Percentiles rank a stretch among this genome's conserved stretches.
phyloP scores from a whole-genome alignment of 2,888 invertebrate species.

The Leptinotarsa rubiginosa region DNA sequence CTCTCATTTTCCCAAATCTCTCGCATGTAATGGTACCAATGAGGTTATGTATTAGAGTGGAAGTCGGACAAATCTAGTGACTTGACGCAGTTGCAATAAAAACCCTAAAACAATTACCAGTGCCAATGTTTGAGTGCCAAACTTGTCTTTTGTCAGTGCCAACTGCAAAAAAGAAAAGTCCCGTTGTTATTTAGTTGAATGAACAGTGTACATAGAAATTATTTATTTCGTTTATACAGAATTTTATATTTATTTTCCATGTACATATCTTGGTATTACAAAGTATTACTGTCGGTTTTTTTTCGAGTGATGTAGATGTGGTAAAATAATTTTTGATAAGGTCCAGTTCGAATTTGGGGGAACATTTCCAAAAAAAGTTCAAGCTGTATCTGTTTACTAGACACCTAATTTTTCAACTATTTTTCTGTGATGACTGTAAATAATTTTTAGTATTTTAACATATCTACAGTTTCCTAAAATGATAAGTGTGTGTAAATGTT shows the following conservation, averaged over 20 bases:
- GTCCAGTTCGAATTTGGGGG: conserved; percentile 18
- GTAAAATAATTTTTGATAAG: conserved; percentile 35
- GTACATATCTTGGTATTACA: conserved; percentile 51
- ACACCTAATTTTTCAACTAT: conserved; percentile 30
- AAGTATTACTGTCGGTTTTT: conserved; percentile 45
- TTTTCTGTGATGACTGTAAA: conserved; percentile 57
- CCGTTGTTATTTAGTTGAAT: conserved; percentile 42
- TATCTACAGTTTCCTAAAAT: conserved; percentile 47
- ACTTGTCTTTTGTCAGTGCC: conserved; percentile 52
- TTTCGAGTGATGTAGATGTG: conserved; percentile 41
- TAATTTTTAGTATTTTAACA: conserved; percentile 51
- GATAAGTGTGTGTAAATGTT: conserved; percentile 47
- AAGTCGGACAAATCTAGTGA: conserved; percentile 27
- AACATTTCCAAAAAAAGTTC: not conserved
- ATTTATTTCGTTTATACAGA: conserved; percentile 53
- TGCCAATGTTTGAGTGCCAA: conserved; percentile 61
- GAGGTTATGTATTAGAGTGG: not conserved
- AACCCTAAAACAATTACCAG: conserved; percentile 45
- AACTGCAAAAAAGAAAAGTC: conserved; percentile 48
- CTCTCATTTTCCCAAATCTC: not conserved
- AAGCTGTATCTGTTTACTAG: not conserved
- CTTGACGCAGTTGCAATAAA: conserved; percentile 41
- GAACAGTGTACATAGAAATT: conserved; percentile 53
- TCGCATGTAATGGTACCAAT: no score
- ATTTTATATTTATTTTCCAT: conserved; percentile 56